Base-by-base conservation (phyloP, 2,888 invertebrate genomes). In the Uropetala carovei region DNA sequence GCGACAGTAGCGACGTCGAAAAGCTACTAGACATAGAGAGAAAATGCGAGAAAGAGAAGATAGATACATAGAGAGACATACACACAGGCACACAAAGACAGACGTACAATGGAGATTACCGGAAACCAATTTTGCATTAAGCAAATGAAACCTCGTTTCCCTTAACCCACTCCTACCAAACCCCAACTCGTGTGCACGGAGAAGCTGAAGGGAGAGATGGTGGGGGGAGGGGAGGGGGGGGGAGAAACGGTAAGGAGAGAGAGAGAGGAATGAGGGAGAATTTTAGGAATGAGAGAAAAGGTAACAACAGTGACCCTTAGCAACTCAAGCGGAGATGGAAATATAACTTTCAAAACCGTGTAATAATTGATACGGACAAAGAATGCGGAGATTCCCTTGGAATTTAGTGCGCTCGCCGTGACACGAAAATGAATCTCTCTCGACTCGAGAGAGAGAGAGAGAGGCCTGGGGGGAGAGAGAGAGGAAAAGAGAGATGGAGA, bases 101-200 rank as follows among this genome's bases (percentile, higher is more conserved):
- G 75, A 27, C 75, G 22, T 75, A 75, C 75, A 75, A 75, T 75
- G 75, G 75, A 27, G 75, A 75, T 75, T 75, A 75, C 75, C 75
- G 75, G 75, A 75, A 75, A 75, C 75, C 75, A 75, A 75, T 75
- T 75, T 27, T 27, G 75, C 75, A 75, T 27, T 75, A 75, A 75
- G 75, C 27, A 75, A 75, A 75, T 75, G 75, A 75, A 75, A 75
- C 27, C 27, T 68, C 18, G 68, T 27, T 75, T 75, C 68, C 11
- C 18, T 68, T 10, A 68, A 68, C 68, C 68, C 68, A n/a, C 22
- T n/a, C n/a, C 68, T 68, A 18, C n/a, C 2, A 68, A 75, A 27
- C 75, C 22, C 22, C 75, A 64, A n/a, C 64, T 64, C 11, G 7
- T 43, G 43, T 43, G 5, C 43, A 43, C 43, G 43, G 43, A 43